phyloP scores from a whole-genome alignment of 2,797 vertebrate species.

The Sternarchorhynchus goeldii region DNA sequence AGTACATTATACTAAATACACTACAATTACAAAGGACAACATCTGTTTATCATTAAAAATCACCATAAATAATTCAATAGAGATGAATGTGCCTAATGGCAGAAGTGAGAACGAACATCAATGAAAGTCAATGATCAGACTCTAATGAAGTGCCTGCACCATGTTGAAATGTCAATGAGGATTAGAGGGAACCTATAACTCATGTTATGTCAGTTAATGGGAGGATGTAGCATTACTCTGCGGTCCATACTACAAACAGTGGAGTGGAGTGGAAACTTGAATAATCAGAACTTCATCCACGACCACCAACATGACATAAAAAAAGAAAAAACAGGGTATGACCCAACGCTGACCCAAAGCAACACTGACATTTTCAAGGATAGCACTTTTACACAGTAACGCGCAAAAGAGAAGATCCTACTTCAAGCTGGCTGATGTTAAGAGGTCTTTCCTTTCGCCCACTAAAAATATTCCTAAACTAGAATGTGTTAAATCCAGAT shows the following conservation, averaged over 20 bases:
- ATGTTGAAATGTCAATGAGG: slow-evolving; percentile 67
- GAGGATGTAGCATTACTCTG: slow-evolving; percentile 6
- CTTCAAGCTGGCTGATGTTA: slow-evolving; percentile 44
- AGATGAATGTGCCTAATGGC: slow-evolving; percentile 48
- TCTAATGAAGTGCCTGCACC: slow-evolving; percentile 20
- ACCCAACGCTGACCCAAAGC: not conserved
- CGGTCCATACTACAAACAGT: not conserved
- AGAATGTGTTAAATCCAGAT: slow-evolving; percentile 65
- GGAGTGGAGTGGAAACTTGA: not conserved
- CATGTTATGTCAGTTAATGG: slow-evolving; percentile 31
- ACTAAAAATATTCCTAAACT: slow-evolving; percentile 64
- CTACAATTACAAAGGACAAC: not conserved
- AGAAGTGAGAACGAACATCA: slow-evolving; percentile 71
- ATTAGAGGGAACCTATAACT: slow-evolving; percentile 44
- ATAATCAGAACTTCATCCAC: not conserved
- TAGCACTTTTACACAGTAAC: slow-evolving; percentile 1
- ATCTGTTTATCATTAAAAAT: not conserved
- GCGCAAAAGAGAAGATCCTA: slow-evolving; percentile 3
- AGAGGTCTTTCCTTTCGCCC: slow-evolving; percentile 49
- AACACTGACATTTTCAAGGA: slow-evolving; percentile 11
- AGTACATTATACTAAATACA: not conserved
- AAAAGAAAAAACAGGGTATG: not conserved
- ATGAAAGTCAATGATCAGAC: slow-evolving; percentile 73
- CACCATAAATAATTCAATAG: slow-evolving; percentile 24
- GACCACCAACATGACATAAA: not conserved